phyloP scores from a whole-genome alignment of 1,140 invertebrate genomes.

The Drosophila novamexicana region DNA sequence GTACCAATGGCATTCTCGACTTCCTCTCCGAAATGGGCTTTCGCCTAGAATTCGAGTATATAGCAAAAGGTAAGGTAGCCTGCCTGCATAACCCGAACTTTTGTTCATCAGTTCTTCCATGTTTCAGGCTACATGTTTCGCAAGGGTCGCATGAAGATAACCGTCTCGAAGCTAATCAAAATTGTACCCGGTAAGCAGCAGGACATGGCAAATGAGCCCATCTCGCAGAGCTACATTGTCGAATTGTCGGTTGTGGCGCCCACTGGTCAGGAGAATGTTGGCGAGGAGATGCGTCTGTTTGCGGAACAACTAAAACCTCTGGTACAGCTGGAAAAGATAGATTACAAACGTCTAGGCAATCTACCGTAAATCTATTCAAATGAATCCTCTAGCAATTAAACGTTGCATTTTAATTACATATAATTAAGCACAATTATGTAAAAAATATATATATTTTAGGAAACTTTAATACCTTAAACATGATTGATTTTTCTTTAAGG shows the following conservation, averaged over 20 bases:
- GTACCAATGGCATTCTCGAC: slow-evolving; percentile 94
- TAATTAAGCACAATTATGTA: no score
- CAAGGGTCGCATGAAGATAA: slow-evolving; percentile 98
- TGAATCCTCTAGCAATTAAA: background rate
- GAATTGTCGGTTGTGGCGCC: slow-evolving; percentile 97
- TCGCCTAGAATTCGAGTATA: slow-evolving; percentile 96
- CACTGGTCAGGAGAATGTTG: slow-evolving; percentile 96
- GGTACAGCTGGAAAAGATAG: slow-evolving; percentile 95
- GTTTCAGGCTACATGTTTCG: slow-evolving; percentile 94
- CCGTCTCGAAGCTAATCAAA: slow-evolving; percentile 97
- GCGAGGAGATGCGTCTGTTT: slow-evolving; percentile 97
- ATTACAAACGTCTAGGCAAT: slow-evolving; percentile 91
- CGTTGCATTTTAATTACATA: background rate
- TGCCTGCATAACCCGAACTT: background rate
- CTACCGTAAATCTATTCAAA: slow-evolving; percentile 79
- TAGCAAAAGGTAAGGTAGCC: slow-evolving; percentile 88
- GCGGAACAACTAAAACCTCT: slow-evolving; percentile 97
- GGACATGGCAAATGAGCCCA: slow-evolving; percentile 90
- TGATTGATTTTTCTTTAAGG: no score
- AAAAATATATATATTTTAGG: no score
- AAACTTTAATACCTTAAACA: no score
- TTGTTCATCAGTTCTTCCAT: background rate
- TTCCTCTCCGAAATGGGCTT: slow-evolving; percentile 97
- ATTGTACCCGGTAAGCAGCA: slow-evolving; percentile 89
- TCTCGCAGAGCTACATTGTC: slow-evolving; percentile 96